Evolutionary conservation across 2,888 invertebrate genomes (phyloP), one percentile per base, ranked within the genome.

Genomic region (Microplitis deprimator): DNA sequence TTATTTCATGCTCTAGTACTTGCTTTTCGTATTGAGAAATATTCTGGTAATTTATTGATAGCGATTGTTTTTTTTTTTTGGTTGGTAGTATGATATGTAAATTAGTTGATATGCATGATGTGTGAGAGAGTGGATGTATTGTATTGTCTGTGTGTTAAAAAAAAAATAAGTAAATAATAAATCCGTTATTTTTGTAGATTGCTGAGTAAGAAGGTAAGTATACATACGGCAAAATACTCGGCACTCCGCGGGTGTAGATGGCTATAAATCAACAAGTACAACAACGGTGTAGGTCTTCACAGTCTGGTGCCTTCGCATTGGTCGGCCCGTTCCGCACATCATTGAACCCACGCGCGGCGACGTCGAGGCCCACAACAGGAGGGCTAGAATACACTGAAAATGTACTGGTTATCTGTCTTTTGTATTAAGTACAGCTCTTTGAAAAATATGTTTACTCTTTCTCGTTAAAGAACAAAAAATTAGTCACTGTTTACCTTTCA

Each of bases 211-310:
- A 50, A 50, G 50, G 50, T 50, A 50, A 4, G 50, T 50, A 13
- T 13, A 50, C 8, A 13, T 50, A 50, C 50, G 75, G 59, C 61
- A 68, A 80, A 70, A 81, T 78, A 50, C 50, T 50, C 50, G 10
- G 81, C 79, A 50, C 50, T 50, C 50, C 13, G 13, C 50, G 50
- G 50, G 82, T 81, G 81, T 79, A 78, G 79, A 79, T 77, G 78
- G 76, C 82, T 79, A 85, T 85, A 85, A 85, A 84, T 85, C 84
- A 84, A 84, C 82, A 82, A 82, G 83, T 84, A 83, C 77, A 62
- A 83, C 77, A 62, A 71, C 73, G 61, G 79, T 79, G 77, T 77
- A 79, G 71, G 75, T 78, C 65, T 80, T 82, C 78, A 65, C 81
- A 76, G 79, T 80, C 79, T 75, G 80, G 80, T 81, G 80, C 80